These are phyloP conservation scores for Ophonus ardosiacus DNA, from an alignment of 2,888 invertebrate genomes.

Conservation along the genomic window DNA sequence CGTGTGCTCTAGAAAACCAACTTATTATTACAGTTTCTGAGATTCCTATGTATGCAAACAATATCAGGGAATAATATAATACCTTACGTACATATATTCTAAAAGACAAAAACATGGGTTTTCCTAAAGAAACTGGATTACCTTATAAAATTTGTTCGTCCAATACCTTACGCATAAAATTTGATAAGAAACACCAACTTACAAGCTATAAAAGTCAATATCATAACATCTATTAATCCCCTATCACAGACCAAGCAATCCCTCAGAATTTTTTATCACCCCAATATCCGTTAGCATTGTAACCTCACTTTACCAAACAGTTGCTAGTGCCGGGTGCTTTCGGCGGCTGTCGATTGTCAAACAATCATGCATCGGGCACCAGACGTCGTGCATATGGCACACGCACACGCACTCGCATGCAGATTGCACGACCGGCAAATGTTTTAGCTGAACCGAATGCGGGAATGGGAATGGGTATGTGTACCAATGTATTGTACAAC, in stretches of 20 bases:
- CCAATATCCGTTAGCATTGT: conserved; percentile 9
- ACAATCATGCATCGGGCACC: conserved; percentile 50
- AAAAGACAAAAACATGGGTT: no score
- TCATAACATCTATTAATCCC: not conserved
- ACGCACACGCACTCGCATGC: conserved; percentile 39
- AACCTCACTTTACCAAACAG: conserved; percentile 7
- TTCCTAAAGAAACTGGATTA: no score
- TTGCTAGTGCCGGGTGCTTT: conserved; percentile 62
- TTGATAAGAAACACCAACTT: not conserved
- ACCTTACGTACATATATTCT: no score
- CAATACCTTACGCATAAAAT: no score
- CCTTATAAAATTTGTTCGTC: no score
- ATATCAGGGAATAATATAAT: no score
- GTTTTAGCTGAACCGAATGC: conserved; percentile 32
- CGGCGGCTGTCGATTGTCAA: conserved; percentile 69
- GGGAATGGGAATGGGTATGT: conserved; percentile 26
- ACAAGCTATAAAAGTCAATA: not conserved
- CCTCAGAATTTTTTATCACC: conserved; percentile 21
- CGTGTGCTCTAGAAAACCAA: no score
- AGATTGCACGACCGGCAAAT: conserved; percentile 54
- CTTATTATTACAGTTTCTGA: no score
- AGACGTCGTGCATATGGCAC: conserved; percentile 56
- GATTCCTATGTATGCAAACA: no score
- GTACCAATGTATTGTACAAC: conserved; percentile 10
- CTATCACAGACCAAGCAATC: conserved; percentile 8